phyloP scores from a whole-genome alignment of 2,797 vertebrate genomes.

The Lepus oiostolus region DNA sequence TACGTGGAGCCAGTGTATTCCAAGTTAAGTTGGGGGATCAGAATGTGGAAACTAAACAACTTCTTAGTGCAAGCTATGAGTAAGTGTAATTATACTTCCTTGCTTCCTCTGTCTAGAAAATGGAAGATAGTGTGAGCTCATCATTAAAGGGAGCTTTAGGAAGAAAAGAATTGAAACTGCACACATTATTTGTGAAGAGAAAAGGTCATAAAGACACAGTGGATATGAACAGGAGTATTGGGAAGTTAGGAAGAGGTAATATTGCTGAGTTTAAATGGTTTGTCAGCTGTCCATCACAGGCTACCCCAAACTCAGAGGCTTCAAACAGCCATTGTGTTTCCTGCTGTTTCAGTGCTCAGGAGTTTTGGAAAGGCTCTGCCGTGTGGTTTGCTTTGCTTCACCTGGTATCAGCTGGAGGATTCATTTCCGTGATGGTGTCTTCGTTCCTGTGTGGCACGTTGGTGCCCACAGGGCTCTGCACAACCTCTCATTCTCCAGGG shows the following conservation, averaged over 20 bases:
- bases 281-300: not conserved
- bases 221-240: slow-evolving; percentile 9
- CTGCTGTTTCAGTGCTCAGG: not conserved
- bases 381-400: not conserved
- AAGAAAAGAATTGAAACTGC: slow-evolving; percentile 51
- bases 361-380: not conserved
- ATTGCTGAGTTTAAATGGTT: not conserved
- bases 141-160: slow-evolving; percentile 54
- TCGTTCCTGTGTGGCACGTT: not conserved
- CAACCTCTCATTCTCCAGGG: not conserved
- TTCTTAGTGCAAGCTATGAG: slow-evolving; percentile 96
- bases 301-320: not conserved
- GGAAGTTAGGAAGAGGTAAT: slow-evolving; percentile 53
- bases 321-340: not conserved
- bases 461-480: not conserved
- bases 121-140: slow-evolving; percentile 22
- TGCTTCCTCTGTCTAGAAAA: slow-evolving; percentile 55
- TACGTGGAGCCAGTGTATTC: slow-evolving; percentile 91
- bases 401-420: not conserved
- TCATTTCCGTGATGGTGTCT: not conserved
- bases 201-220: slow-evolving; percentile 57
- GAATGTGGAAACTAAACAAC: slow-evolving; percentile 90
- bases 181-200: slow-evolving; percentile 64
- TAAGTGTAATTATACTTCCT: slow-evolving; percentile 86
- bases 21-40: slow-evolving; percentile 91